Conservation (phyloP, 2,888 invertebrate genomes). For the Oscheius sp. region DNA sequence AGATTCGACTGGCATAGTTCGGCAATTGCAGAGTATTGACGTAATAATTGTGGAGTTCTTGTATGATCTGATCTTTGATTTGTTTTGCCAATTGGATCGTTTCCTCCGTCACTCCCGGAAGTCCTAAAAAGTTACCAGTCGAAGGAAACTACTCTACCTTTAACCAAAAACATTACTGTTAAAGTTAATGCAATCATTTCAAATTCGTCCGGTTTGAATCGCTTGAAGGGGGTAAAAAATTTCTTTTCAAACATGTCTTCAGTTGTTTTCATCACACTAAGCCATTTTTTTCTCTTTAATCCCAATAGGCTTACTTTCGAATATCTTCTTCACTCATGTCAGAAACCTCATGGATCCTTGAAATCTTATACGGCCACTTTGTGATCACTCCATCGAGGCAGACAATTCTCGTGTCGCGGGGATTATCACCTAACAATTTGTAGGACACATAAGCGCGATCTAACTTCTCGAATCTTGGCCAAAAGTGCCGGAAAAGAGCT, state of each 20-base stretch:
- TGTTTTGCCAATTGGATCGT: slow-evolving; percentile 2
- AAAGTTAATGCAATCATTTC: slow-evolving; percentile 51
- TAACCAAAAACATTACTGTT: slow-evolving; percentile 49
- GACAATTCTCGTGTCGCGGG: slow-evolving; percentile 38
- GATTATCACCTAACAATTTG: slow-evolving; percentile 40
- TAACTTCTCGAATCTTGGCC: slow-evolving; percentile 46
- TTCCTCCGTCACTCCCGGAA: neutral
- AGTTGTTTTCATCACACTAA: slow-evolving; percentile 45
- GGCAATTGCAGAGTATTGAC: neutral
- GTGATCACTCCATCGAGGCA: slow-evolving; percentile 43
- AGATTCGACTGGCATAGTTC: slow-evolving; percentile 25
- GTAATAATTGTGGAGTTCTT: slow-evolving; percentile 25
- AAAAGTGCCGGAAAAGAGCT: slow-evolving; percentile 48
- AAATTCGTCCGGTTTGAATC: slow-evolving; percentile 44
- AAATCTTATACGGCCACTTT: slow-evolving; percentile 41
- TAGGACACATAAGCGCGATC: slow-evolving; percentile 47
- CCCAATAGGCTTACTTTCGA: neutral
- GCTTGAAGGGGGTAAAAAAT: slow-evolving; percentile 50
- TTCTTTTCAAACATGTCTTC: slow-evolving; percentile 44
- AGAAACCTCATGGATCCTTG: slow-evolving; percentile 42
- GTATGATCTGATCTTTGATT: neutral
- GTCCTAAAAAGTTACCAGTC: neutral
- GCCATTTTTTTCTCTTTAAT: neutral
- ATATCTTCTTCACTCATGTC: slow-evolving; percentile 38
- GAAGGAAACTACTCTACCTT: slow-evolving; percentile 32